Evolutionary conservation across 2,797 vertebrate genomes (phyloP).

Genomic region (Clarias fuscus): DNA sequence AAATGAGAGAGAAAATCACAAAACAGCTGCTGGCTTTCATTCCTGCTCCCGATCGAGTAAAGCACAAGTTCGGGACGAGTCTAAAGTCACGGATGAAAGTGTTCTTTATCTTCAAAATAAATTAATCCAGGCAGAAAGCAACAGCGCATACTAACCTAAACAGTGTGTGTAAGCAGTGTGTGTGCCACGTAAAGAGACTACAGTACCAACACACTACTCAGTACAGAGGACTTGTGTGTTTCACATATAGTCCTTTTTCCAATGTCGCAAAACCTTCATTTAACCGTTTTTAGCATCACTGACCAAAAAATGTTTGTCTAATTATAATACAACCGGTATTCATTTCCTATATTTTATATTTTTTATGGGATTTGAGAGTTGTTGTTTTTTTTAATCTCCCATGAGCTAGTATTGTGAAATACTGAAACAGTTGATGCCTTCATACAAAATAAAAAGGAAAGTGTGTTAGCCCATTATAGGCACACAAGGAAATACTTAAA

Average conservation of each 20-base stretch:
- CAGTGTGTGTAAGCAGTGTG: background rate
- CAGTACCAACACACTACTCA: background rate
- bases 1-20: background rate
- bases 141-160: background rate
- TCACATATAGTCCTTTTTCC: background rate
- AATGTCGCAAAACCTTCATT: background rate
- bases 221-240: background rate
- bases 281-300: background rate
- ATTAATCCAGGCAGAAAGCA: background rate
- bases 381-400: too few species aligned
- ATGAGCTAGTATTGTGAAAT: background rate
- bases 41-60: background rate
- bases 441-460: background rate
- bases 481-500: too few species aligned
- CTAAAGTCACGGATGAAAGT: background rate
- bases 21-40: background rate
- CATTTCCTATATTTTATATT: background rate
- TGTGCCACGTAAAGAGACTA: background rate
- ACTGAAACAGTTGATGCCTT: background rate
- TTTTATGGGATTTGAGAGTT: background rate
- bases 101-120: constrained; percentile 9
- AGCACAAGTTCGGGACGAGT: background rate
- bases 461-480: too few species aligned
- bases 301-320: background rate
- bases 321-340: background rate